Evolutionary conservation across 2,113 vertebrate species (phyloP), one percentile per base, ranked within the genome.

Genomic region (Ictalurus furcatus): DNA sequence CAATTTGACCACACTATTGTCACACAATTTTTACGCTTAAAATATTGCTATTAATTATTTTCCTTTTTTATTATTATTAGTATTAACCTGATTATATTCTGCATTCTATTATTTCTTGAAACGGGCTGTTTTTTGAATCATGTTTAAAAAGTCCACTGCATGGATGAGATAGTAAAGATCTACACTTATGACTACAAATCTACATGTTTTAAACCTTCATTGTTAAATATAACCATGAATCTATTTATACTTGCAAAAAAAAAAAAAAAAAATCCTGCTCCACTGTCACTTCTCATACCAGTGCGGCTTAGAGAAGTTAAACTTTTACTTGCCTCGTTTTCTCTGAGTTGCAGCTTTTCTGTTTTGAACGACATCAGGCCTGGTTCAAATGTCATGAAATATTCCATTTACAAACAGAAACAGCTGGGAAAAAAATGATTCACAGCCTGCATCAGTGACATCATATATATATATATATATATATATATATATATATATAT

Each of bases 251-350:
- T 80, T 30, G 6, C 76, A 30, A 61, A 59, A 23, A 40, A 52
- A 54, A 54, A 34, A 56, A 74, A 86, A 58, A 44, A 19, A 28
- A 48, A 48, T 59, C 34, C 81, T 61, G 21, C 83, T 65, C 28
- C 6, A 44, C 40, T 54, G 52, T 23, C 63, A 69, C 37, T 67
- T 16, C 61, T 30, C 63, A 85, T 73, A 56, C 84, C 17, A 28
- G 6, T 6, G 8, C 34, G 25, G 23, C 17, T 79, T 69, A 34
- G 8, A 25, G 14, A n/a, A 67, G 88, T 89, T 89, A 89, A 89
- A 89, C 73, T 89, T 89, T 89, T 80, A 89, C 83, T 56, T 40
- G 4, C 23, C 58, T 63, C 40, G 63, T 73, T 25, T 74, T n/a
- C 40, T 59, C 54, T 80, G 16, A 63, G 48, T 44, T 44, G 21